These are phyloP conservation scores for Lasioglossum malachurum DNA, from an alignment of 2,888 invertebrate species.

Conservation along the genomic window DNA sequence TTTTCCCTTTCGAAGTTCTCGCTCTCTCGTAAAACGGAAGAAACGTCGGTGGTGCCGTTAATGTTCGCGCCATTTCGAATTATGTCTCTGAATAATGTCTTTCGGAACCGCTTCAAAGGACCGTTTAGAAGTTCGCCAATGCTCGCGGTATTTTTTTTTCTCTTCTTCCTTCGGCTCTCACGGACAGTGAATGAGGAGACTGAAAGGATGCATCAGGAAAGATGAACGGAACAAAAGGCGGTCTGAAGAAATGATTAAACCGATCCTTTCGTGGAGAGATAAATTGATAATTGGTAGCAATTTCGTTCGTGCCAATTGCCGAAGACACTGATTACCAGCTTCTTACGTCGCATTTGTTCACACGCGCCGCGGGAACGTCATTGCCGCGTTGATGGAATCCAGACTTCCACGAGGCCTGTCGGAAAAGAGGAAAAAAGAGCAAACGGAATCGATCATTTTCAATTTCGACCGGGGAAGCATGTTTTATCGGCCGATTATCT, in stretches of 20 bases:
- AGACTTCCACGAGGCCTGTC: not conserved
- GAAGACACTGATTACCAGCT: constrained; percentile 66
- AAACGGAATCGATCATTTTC: not conserved
- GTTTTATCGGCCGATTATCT: constrained; percentile 15
- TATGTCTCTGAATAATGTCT: not conserved
- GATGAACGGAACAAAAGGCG: constrained; percentile 60
- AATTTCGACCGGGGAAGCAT: not conserved
- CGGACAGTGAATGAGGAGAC: constrained; percentile 36
- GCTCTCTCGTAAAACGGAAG: not conserved
- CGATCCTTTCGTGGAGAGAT: constrained; percentile 65
- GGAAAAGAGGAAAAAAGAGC: not conserved
- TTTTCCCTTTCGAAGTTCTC: not conserved
- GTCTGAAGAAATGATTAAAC: constrained; percentile 59
- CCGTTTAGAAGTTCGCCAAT: not conserved
- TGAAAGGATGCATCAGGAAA: constrained; percentile 56
- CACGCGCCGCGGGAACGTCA: constrained; percentile 41
- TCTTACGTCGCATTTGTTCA: constrained; percentile 55
- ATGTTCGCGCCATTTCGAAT: too few species aligned
- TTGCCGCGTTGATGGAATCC: not conserved
- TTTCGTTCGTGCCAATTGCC: constrained; percentile 71
- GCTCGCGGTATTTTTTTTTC: not conserved
- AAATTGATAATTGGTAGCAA: constrained; percentile 74
- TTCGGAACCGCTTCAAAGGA: not conserved
- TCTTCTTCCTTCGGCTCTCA: constrained; percentile 16
- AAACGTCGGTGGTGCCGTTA: too few species aligned